A percentile compares a stretch with the other conserved stretches of the same genome.
These are phyloP conservation scores for Eubasilissa regina DNA, from an alignment of 1,140 invertebrate genomes.

Conservation along the genomic window DNA sequence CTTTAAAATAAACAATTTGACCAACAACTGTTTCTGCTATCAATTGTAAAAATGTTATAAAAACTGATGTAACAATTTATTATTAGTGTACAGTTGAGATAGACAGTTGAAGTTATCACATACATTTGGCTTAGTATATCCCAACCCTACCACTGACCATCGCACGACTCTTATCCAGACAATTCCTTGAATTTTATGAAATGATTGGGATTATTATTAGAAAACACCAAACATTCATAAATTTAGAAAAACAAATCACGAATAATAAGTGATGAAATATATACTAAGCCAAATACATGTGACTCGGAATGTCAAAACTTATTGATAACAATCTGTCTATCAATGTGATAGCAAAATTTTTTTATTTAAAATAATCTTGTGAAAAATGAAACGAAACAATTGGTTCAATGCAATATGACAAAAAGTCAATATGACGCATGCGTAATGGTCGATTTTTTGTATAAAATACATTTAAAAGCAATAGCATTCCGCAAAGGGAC, in stretches of 20 bases:
- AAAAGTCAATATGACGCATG: slow-evolving; percentile 42
- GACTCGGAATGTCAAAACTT: slow-evolving; percentile 3
- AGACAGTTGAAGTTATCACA: slow-evolving; percentile 16
- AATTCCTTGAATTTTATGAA: too few species aligned
- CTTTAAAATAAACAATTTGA: slow-evolving; percentile 49
- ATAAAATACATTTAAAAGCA: slow-evolving; percentile 58
- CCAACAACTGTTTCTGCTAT: slow-evolving; percentile 42
- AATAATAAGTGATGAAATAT: neutral
- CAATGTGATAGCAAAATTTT: slow-evolving; percentile 8
- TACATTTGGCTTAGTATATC: neutral
- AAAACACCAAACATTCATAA: neutral
- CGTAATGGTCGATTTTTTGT: slow-evolving; percentile 50
- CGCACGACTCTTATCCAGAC: too few species aligned
- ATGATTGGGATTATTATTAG: too few species aligned
- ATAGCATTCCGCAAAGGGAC: slow-evolving; percentile 55
- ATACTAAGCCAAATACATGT: slow-evolving; percentile 26
- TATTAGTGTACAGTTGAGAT: slow-evolving; percentile 19
- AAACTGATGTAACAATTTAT: slow-evolving; percentile 41
- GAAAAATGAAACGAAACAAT: slow-evolving; percentile 17
- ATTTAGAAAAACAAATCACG: neutral
- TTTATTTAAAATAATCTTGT: neutral
- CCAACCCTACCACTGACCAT: too few species aligned
- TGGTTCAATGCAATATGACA: slow-evolving; percentile 36
- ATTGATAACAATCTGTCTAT: slow-evolving; percentile 15
- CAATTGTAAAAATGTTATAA: slow-evolving; percentile 42